phyloP scores from a whole-genome alignment of 2,888 invertebrate genomes.

The Chrysina gloriosa region DNA sequence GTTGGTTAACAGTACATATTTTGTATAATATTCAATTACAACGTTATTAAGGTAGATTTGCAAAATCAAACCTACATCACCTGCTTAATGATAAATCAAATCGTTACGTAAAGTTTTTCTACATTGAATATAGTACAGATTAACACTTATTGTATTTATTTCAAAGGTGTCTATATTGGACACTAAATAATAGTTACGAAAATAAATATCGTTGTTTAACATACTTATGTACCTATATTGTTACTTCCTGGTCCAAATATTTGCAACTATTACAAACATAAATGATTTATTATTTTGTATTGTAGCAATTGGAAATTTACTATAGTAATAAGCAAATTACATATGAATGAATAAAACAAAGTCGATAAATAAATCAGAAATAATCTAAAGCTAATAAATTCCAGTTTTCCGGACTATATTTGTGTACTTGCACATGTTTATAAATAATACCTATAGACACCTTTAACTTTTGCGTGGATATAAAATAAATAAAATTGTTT shows the following conservation, averaged over 20 bases:
- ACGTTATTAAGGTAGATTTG: constrained; percentile 34
- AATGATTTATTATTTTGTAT: constrained; percentile 18
- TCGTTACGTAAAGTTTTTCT: constrained; percentile 30
- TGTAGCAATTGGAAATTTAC: constrained; percentile 7
- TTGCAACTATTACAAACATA: constrained; percentile 3
- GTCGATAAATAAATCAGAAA: neutral
- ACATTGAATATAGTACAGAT: constrained; percentile 37
- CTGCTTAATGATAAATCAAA: constrained; percentile 18
- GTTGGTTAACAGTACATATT: constrained; percentile 53
- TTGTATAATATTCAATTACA: constrained; percentile 46
- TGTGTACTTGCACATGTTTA: too few relatives aligned
- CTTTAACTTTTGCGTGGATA: neutral
- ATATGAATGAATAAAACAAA: neutral
- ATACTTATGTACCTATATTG: constrained; percentile 17
- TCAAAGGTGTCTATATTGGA: constrained; percentile 29
- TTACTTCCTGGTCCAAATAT: constrained; percentile 35
- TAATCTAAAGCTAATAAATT: too few relatives aligned
- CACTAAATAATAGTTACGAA: constrained; percentile 14
- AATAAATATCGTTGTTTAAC: constrained; percentile 34
- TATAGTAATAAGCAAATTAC: neutral
- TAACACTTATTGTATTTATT: constrained; percentile 32
- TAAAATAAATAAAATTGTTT: constrained; percentile 1
- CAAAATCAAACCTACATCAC: constrained; percentile 36
- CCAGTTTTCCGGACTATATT: too few relatives aligned
- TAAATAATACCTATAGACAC: constrained; percentile 11